A percentile compares a stretch with the other conserved stretches of the same genome.
Evolutionary conservation across 1,140 invertebrate species (phyloP).

Genomic region (Sitodiplosis mosellana): DNA sequence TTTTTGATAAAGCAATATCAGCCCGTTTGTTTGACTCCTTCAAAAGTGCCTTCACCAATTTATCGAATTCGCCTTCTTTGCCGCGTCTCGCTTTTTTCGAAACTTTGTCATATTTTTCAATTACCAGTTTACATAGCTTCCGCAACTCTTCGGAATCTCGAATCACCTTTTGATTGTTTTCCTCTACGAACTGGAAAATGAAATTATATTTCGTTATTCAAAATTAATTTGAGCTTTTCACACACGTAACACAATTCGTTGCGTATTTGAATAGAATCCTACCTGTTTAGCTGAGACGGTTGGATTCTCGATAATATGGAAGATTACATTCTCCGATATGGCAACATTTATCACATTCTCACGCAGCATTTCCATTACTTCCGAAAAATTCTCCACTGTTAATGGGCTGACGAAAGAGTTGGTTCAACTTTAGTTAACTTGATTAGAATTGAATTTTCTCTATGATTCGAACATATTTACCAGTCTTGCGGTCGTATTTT

Average conservation of each 20-base stretch:
- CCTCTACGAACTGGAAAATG: constrained; percentile 35
- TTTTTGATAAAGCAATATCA: too few species aligned
- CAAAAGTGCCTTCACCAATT: too few species aligned
- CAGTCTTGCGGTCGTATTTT: constrained; percentile 35
- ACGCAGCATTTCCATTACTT: constrained; percentile 39
- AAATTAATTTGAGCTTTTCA: too few species aligned
- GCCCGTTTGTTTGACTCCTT: too few species aligned
- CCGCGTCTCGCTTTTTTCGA: constrained; percentile 46
- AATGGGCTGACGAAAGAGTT: constrained; percentile 18
- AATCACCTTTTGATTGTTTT: constrained; percentile 43
- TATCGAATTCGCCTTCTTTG: constrained; percentile 34
- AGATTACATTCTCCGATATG: constrained; percentile 31
- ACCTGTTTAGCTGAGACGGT: constrained; percentile 26
- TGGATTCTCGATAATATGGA: constrained; percentile 30
- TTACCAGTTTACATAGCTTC: constrained; percentile 36
- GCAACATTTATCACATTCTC: constrained; percentile 38
- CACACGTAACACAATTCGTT: too few species aligned
- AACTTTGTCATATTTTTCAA: constrained; percentile 46
- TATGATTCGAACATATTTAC: too few species aligned
- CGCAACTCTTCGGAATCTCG: constrained; percentile 36
- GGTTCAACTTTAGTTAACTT: neutral
- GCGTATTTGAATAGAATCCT: constrained; percentile 8
- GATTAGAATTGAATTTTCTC: constrained; percentile 2
- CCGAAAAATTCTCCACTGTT: constrained; percentile 29
- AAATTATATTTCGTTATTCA: neutral